Conservation (phyloP, 2,797 vertebrate genomes). For the Sphenopsis melanotis region DNA sequence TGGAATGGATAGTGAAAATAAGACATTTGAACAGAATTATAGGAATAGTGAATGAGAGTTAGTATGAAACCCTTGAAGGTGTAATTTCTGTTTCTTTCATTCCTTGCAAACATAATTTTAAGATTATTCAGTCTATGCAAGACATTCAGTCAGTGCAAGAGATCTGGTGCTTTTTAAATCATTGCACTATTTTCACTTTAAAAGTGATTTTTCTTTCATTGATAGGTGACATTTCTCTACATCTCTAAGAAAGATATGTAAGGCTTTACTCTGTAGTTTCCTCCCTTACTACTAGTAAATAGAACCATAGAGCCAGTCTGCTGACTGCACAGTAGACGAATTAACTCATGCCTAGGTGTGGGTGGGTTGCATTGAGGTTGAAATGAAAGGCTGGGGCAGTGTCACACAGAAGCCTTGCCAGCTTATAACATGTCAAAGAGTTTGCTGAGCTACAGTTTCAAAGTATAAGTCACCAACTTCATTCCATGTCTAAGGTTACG, state of each 20-base stretch:
- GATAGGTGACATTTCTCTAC: background rate
- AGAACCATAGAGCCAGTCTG: fast-evolving
- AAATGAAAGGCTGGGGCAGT: background rate
- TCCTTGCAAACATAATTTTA: background rate
- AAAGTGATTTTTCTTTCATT: background rate
- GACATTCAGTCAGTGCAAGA: background rate
- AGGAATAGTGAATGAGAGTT: background rate
- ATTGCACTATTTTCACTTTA: background rate
- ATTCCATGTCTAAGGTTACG: background rate
- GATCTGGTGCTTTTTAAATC: background rate
- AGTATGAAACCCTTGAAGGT: background rate
- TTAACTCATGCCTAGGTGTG: background rate
- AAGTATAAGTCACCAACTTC: background rate
- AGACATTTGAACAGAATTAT: background rate
- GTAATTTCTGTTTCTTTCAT: background rate
- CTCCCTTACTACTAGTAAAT: background rate
- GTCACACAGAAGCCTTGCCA: background rate
- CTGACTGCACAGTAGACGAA: background rate
- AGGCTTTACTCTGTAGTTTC: background rate
- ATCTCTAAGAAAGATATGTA: background rate
- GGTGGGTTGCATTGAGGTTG: background rate
- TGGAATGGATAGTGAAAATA: background rate
- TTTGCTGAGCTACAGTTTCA: background rate
- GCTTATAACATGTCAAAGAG: background rate
- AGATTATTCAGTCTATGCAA: background rate